These are phyloP conservation scores for Bombus sibiricus DNA, from an alignment of 1,140 invertebrate species.

Conservation along the genomic window DNA sequence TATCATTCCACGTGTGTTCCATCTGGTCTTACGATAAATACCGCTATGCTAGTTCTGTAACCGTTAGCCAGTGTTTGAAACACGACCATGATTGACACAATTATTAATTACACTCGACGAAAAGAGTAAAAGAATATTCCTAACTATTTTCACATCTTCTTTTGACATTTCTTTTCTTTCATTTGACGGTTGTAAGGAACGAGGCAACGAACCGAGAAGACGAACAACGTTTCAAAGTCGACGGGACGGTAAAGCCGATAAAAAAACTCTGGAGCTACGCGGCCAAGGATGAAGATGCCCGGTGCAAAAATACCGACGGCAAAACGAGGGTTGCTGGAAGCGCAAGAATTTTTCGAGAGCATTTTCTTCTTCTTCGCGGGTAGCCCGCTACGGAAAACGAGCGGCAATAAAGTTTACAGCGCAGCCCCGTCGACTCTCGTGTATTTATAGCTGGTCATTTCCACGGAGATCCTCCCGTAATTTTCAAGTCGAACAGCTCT, in stretches of 20 bases:
- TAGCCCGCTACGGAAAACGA: slow-evolving; percentile 17
- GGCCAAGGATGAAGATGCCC: slow-evolving; percentile 5
- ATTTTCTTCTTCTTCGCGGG: slow-evolving; percentile 10
- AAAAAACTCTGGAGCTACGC: neutral
- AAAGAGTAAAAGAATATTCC: neutral
- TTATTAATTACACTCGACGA: neutral
- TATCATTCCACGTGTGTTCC: slow-evolving; percentile 23
- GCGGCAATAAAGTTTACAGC: slow-evolving; percentile 45
- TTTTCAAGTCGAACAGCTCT: slow-evolving; percentile 14
- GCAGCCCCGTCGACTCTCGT: slow-evolving; percentile 15
- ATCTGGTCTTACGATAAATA: slow-evolving; percentile 36
- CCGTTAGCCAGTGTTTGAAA: slow-evolving; percentile 18
- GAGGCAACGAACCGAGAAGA: neutral
- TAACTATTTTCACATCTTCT: no score
- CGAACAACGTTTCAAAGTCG: neutral
- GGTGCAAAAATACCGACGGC: slow-evolving; percentile 11
- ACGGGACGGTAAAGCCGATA: neutral
- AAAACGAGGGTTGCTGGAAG: slow-evolving; percentile 4
- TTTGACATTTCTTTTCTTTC: neutral
- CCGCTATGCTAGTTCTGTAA: slow-evolving; percentile 23
- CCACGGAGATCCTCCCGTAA: slow-evolving; percentile 30
- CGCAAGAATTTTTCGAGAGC: slow-evolving; percentile 30
- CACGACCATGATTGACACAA: neutral
- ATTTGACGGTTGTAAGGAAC: neutral
- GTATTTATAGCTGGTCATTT: slow-evolving; percentile 48